Evolutionary conservation across 2,888 invertebrate species (phyloP), one percentile per base, ranked within the genome.

Genomic region (Ormyrus thymus): DNA sequence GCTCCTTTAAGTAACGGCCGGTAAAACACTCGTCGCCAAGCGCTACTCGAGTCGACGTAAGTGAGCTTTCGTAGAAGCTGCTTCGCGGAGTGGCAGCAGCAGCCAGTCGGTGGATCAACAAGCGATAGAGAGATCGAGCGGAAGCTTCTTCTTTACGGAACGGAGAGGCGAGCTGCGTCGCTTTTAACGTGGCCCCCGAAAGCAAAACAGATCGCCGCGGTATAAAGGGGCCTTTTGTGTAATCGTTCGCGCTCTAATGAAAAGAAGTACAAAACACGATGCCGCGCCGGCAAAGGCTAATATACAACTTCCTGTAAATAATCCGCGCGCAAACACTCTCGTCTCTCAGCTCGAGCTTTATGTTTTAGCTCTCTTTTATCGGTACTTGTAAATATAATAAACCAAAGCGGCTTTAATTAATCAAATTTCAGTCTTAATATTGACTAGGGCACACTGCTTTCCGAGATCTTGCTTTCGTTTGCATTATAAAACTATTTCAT

Each of bases 21-120:
- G 84, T 83, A 84, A 87, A 86, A 84, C 84, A 84, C 84, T 86
- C 86, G 84, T 85, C 84, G 83, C 81, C 81, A 77, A 82, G 76
- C 82, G 81, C 84, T 84, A 83, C 84, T 84, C 69, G 82, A 81
- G 76, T 43, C 29, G 29, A 2, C 64, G 75, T 80, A 84, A 86
- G 81, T 79, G 68, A 76, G 76, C 64, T 72, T 79, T 79, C 79
- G 76, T 71, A 79, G 79, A 79, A 62, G 71, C 56, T 10, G 51
- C n/a, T n/a, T n/a, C 46, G 50, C 13, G 43, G 43, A 48, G 46
- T 45, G 43, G 68, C 50, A 43, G 61, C 7, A 68, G 55, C 69
- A 50, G 69, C 45, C 13, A 50, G 68, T 48, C 56, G 66, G 55
- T 79, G 71, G 75, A 79, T 75, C 70, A 79, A 79, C 76, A 79